Conservation (phyloP, 2,888 invertebrate genomes). For the Eudemis profundana region DNA sequence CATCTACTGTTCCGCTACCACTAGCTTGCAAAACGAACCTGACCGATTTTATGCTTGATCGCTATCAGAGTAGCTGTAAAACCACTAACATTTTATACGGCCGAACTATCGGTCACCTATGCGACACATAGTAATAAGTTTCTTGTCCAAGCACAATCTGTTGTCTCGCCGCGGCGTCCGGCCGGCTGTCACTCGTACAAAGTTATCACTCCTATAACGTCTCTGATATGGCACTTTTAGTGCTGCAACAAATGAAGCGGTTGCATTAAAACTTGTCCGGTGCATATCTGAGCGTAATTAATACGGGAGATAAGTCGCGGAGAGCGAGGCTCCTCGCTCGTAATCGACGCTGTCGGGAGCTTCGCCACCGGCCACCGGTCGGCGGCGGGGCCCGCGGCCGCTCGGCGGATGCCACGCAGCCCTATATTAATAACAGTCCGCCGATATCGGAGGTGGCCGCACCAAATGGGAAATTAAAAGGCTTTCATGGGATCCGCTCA, state of each 20-base stretch:
- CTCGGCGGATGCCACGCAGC: conserved; percentile 57
- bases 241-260: conserved; percentile 82
- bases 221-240: conserved; percentile 78
- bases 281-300: conserved; percentile 82
- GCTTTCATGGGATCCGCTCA: conserved; percentile 81
- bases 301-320: conserved; percentile 79
- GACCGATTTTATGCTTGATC: conserved; percentile 71
- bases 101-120: conserved; percentile 64
- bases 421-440: conserved; percentile 81
- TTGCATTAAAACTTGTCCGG: conserved; percentile 84
- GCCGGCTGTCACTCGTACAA: conserved; percentile 68
- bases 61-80: conserved; percentile 67
- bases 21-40: conserved; percentile 66
- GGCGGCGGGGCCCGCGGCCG: conserved; percentile 40
- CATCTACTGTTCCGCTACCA: conserved; percentile 57
- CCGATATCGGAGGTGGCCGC: conserved; percentile 77
- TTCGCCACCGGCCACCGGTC: conserved; percentile 61
- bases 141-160: conserved; percentile 51
- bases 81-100: conserved; percentile 53
- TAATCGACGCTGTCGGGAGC: conserved; percentile 76
- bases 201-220: conserved; percentile 77
- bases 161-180: conserved; percentile 49
- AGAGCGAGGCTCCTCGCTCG: conserved; percentile 70
- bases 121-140: conserved; percentile 52
- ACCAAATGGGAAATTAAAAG: conserved; percentile 84